Conservation (phyloP, 2,797 vertebrate species). For the Masticophis lateralis region DNA sequence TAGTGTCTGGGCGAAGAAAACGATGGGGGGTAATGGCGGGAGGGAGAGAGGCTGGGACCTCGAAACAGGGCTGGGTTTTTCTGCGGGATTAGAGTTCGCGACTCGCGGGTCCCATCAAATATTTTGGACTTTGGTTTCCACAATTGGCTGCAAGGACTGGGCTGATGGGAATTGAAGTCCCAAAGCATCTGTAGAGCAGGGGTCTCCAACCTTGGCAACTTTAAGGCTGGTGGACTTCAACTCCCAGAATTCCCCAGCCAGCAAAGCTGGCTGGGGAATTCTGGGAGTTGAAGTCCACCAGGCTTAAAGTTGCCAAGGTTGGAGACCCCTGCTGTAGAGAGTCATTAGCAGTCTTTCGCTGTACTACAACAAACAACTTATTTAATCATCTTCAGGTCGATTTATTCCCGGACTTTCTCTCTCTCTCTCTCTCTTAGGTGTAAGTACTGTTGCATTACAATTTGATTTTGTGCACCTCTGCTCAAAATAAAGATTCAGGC, state of each 20-base stretch:
- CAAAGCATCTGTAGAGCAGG: not conserved
- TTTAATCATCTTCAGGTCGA: not conserved
- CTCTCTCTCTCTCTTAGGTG: not conserved
- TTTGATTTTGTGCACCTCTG: not conserved
- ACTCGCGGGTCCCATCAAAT: not conserved
- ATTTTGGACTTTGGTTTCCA: not conserved
- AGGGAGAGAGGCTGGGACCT: no score
- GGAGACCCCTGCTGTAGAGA: not conserved
- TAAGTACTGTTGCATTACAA: not conserved
- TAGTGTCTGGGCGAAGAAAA: not conserved
- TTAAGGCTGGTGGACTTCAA: no score
- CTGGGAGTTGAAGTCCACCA: no score
- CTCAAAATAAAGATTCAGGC: not conserved
- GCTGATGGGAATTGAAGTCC: not conserved
- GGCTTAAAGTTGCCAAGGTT: no score
- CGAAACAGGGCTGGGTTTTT: not conserved
- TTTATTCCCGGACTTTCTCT: not conserved
- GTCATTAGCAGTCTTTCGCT: not conserved
- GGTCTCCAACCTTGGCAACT: no score
- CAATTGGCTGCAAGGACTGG: not conserved
- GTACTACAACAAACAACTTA: not conserved
- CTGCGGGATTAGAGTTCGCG: not conserved
- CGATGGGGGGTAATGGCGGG: not conserved
- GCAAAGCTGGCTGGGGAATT: no score
- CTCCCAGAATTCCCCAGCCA: no score